These are phyloP conservation scores for Gerris lacustris DNA, from an alignment of 2,888 invertebrate species.

Conservation along the genomic window DNA sequence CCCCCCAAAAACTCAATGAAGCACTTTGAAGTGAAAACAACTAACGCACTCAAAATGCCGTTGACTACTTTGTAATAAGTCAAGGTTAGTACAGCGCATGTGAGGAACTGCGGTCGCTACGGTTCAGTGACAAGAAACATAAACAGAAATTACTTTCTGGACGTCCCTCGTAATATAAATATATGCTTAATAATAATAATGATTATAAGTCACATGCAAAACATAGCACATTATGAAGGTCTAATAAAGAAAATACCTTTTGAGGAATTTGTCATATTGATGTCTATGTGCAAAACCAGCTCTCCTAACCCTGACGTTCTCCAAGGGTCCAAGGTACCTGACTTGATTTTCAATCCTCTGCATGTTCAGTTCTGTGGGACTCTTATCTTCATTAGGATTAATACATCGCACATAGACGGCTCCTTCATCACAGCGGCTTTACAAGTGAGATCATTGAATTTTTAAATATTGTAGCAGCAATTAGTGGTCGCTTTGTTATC, in stretches of 20 bases:
- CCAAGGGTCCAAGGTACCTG: conserved; percentile 78
- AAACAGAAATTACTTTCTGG: too few relatives aligned
- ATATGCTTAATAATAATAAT: too few relatives aligned
- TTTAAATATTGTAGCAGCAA: conserved; percentile 89
- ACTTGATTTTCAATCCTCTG: conserved; percentile 64
- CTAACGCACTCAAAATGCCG: too few relatives aligned
- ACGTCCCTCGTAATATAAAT: too few relatives aligned
- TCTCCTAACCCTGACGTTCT: conserved; percentile 88
- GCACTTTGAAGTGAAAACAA: too few relatives aligned
- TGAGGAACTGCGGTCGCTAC: too few relatives aligned
- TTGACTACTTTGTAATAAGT: too few relatives aligned
- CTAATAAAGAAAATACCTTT: conserved; percentile 44
- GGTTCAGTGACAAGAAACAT: too few relatives aligned
- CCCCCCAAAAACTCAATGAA: too few relatives aligned
- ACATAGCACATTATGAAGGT: too few relatives aligned
- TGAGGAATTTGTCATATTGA: conserved; percentile 82
- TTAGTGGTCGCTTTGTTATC: conserved; percentile 89
- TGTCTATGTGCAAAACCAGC: conserved; percentile 96
- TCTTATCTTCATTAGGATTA: conserved; percentile 92
- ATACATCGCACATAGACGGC: conserved; percentile 93
- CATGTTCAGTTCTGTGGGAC: conserved; percentile 71
- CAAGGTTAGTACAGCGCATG: too few relatives aligned
- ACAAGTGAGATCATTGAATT: conserved; percentile 87
- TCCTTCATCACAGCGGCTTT: conserved; percentile 80
- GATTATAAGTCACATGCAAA: too few relatives aligned